Conservation (phyloP, 2,888 invertebrate genomes). For the Ceriagrion tenellum region DNA sequence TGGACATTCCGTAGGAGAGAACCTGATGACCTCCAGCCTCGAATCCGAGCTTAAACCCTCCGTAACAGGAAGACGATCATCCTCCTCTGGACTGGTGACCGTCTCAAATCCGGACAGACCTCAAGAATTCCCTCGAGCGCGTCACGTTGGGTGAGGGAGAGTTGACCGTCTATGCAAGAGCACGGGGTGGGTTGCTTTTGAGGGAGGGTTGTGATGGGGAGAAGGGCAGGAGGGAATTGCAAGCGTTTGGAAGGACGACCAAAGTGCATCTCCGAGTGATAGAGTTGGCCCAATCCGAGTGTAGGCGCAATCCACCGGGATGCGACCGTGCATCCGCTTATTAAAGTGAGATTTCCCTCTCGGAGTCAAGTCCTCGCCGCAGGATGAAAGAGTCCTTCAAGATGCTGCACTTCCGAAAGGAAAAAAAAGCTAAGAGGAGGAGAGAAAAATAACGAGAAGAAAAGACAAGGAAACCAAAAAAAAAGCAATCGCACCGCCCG, state of each 20-base stretch:
- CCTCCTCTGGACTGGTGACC: neutral
- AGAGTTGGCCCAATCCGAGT: neutral
- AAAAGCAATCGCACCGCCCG: neutral
- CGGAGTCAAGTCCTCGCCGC: neutral
- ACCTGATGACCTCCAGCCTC: neutral
- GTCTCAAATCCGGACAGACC: neutral
- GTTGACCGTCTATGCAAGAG: neutral
- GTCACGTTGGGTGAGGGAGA: neutral
- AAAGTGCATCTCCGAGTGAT: neutral
- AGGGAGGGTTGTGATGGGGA: neutral
- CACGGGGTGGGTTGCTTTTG: neutral
- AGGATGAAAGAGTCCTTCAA: neutral
- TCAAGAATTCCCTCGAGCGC: neutral
- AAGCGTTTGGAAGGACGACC: neutral
- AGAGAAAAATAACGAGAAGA: neutral
- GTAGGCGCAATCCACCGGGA: neutral
- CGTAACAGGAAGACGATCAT: neutral
- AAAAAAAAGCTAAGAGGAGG: neutral
- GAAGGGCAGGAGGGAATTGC: neutral
- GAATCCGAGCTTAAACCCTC: neutral
- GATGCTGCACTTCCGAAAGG: neutral
- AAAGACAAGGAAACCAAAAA: neutral
- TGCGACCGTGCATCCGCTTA: slow-evolving; percentile 3
- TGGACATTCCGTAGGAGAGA: neutral
- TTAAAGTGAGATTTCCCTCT: slow-evolving; percentile 18